Evolutionary conservation across 2,888 invertebrate species (phyloP).

Genomic region (Herminia tarsipennalis): DNA sequence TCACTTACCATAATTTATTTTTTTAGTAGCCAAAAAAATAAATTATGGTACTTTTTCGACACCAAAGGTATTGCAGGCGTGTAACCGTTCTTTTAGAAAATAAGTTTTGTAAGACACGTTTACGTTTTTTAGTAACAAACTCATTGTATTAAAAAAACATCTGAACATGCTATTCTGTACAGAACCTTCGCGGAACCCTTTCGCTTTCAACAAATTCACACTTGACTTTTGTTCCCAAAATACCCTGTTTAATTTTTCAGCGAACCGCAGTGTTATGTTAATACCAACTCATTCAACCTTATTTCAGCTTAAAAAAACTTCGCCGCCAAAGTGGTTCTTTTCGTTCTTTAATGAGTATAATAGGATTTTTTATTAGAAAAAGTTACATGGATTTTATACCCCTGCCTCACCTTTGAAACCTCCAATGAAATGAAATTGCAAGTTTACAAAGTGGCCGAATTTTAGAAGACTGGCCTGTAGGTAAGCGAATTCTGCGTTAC

Average conservation of each 20-base stretch:
- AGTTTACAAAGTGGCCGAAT: constrained; percentile 10
- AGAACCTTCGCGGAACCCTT: too few relatives aligned
- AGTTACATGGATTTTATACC: constrained; percentile 22
- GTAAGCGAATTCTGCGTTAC: constrained; percentile 1
- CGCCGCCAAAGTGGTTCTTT: constrained; percentile 16
- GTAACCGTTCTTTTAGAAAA: too few relatives aligned
- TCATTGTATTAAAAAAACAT: too few relatives aligned
- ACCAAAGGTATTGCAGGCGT: too few relatives aligned
- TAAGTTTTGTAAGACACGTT: too few relatives aligned
- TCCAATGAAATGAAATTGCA: constrained; percentile 19
- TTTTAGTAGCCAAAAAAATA: too few relatives aligned
- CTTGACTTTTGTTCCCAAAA: constrained; percentile 6
- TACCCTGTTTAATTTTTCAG: constrained; percentile 3
- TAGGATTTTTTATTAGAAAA: constrained; percentile 37
- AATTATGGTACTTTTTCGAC: too few relatives aligned
- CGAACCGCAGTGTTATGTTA: constrained; percentile 21
- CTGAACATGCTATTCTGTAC: too few relatives aligned
- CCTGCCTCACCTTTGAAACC: constrained; percentile 9
- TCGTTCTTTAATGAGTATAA: constrained; percentile 33
- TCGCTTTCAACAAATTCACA: neutral
- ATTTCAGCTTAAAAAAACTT: constrained; percentile 27
- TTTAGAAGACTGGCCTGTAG: neutral
- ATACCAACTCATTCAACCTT: constrained; percentile 29
- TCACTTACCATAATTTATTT: too few relatives aligned
- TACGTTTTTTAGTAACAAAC: too few relatives aligned